Conservation (phyloP, 2,888 invertebrate species). For the Drosophila conformis region DNA sequence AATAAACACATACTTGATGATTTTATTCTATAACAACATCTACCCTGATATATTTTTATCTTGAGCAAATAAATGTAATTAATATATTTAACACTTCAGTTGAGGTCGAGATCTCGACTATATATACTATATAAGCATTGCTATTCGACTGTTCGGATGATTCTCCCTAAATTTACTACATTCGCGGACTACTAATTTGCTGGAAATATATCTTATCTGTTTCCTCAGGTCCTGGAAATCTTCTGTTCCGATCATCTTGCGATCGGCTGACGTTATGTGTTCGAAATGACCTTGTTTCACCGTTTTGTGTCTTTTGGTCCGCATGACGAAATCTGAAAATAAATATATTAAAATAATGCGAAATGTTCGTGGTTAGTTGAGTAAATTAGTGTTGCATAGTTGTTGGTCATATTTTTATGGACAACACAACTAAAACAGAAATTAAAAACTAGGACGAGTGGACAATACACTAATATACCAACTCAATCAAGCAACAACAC, state of each 20-base stretch:
- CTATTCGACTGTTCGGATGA: not conserved
- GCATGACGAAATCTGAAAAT: not conserved
- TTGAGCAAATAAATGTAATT: not conserved
- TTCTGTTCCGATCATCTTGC: not conserved
- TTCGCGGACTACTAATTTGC: not conserved
- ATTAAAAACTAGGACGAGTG: not conserved
- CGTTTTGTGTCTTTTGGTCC: not conserved
- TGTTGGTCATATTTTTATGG: not conserved
- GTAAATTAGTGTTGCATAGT: not conserved
- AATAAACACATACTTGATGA: conserved; percentile 18
- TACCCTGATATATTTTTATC: conserved; percentile 14
- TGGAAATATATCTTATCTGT: not conserved
- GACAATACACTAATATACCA: not conserved
- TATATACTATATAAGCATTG: not conserved
- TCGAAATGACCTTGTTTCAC: not conserved
- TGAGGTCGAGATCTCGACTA: not conserved
- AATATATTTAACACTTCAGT: not conserved
- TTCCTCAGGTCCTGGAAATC: not conserved
- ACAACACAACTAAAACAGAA: not conserved
- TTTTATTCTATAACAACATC: conserved; percentile 32
- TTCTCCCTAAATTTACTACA: not conserved
- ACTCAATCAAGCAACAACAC: not conserved
- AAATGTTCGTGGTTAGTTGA: not conserved
- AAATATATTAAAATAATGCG: not conserved
- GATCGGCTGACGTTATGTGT: not conserved